These are phyloP conservation scores for Gambusia yucatana DNA, from an alignment of 2,797 vertebrate species.

Conservation along the genomic window DNA sequence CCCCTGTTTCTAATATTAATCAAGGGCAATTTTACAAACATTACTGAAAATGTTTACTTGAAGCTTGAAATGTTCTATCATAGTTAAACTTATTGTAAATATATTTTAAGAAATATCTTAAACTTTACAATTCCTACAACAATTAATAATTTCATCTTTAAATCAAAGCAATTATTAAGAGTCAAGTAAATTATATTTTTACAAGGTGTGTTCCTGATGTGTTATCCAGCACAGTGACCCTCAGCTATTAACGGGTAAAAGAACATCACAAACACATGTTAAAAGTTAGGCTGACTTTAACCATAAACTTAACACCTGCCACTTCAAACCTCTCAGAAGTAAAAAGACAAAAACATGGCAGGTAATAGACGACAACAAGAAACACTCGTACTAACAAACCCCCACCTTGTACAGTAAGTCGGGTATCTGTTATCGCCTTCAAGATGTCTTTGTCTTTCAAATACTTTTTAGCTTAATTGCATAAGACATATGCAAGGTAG, in stretches of 20 bases:
- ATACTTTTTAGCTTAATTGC: not conserved
- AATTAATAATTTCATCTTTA: not conserved
- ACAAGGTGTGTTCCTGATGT: not conserved
- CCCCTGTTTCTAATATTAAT: not conserved
- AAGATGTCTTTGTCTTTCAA: not conserved
- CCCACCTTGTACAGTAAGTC: not conserved
- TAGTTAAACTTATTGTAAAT: not conserved
- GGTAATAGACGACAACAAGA: not conserved
- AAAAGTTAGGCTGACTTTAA: slow-evolving; percentile 73
- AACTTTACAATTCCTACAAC: not conserved
- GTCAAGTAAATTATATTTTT: not conserved
- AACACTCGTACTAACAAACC: not conserved
- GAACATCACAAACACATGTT: slow-evolving; percentile 73
- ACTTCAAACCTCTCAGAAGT: slow-evolving; percentile 68
- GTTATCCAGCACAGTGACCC: not conserved
- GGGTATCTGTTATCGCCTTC: not conserved
- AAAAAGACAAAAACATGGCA: slow-evolving; percentile 9
- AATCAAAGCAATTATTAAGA: not conserved
- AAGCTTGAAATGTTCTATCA: not conserved
- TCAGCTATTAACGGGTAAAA: slow-evolving; percentile 60
- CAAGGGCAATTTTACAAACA: not conserved
- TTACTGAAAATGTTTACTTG: not conserved
- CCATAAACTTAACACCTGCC: slow-evolving; percentile 77
- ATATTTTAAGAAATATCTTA: not conserved
- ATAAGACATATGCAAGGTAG: not conserved